Evolutionary conservation across 1,140 invertebrate species (phyloP).

Genomic region (Drosophila ercepeae): DNA sequence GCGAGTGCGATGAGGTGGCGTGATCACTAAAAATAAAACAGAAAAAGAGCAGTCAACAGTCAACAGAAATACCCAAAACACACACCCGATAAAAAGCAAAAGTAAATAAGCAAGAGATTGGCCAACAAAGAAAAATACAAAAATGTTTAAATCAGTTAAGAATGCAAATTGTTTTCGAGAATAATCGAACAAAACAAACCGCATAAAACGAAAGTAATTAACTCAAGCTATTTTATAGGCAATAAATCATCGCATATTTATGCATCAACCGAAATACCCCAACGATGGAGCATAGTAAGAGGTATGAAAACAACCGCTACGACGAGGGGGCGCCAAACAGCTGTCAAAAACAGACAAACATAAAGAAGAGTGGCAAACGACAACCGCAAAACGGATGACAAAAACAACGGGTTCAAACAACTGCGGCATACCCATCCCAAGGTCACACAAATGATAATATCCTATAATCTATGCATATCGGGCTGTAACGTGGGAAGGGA

Average conservation of each 20-base stretch:
- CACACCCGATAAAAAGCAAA: constrained; percentile 52
- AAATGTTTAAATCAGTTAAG: constrained; percentile 34
- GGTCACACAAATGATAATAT: constrained; percentile 50
- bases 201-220: constrained; percentile 25
- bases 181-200: constrained; percentile 26
- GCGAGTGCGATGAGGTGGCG: constrained; percentile 59
- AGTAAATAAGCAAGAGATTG: constrained; percentile 26
- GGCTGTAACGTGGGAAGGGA: not conserved
- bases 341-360: constrained; percentile 36
- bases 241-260: not conserved
- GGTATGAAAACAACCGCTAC: constrained; percentile 39
- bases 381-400: constrained; percentile 4
- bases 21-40: constrained; percentile 76
- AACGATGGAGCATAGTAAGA: not conserved
- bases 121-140: constrained; percentile 30
- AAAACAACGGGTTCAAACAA: constrained; percentile 36
- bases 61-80: constrained; percentile 32
- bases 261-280: not conserved
- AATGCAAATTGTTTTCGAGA: constrained; percentile 20
- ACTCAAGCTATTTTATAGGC: constrained; percentile 1
- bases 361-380: constrained; percentile 12
- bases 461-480: constrained; percentile 41
- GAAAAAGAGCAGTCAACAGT: constrained; percentile 54
- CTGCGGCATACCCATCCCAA: constrained; percentile 39
- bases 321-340: constrained; percentile 38